Conservation (phyloP, 2,113 vertebrate genomes). For the Macaca nemestrina region DNA sequence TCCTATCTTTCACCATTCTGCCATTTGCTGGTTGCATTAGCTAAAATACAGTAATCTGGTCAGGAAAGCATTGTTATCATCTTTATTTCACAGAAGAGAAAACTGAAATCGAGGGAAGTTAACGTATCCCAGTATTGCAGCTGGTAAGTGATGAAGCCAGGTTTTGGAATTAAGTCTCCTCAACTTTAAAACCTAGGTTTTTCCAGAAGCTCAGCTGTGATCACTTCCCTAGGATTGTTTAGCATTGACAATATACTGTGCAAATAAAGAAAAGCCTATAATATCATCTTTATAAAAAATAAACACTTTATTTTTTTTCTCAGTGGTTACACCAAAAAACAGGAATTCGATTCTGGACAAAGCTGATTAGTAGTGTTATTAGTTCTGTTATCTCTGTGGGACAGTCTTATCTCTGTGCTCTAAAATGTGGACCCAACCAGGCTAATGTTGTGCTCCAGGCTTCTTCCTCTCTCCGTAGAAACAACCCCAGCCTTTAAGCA, state of each 20-base stretch:
- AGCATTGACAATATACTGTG: background rate
- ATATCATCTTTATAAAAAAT: background rate
- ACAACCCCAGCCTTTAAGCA: conserved; percentile 6
- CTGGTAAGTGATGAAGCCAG: background rate
- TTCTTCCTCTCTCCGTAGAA: background rate
- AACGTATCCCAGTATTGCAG: background rate
- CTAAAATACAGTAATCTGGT: background rate
- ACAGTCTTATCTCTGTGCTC: background rate
- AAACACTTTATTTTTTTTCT: background rate
- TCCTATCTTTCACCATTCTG: background rate
- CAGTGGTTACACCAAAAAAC: background rate
- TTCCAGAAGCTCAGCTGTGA: background rate
- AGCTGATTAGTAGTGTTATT: background rate
- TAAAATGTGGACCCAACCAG: background rate
- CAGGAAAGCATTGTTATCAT: background rate
- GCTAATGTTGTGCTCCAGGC: background rate
- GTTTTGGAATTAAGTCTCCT: background rate
- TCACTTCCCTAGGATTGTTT: background rate
- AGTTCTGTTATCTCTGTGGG: background rate
- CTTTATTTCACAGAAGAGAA: background rate
- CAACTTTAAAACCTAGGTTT: background rate
- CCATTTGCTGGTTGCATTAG: background rate
- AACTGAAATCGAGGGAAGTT: background rate
- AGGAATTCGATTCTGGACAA: background rate
- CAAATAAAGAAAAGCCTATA: background rate